phyloP scores from a whole-genome alignment of 2,888 invertebrate species.

The Frankliniella fusca region DNA sequence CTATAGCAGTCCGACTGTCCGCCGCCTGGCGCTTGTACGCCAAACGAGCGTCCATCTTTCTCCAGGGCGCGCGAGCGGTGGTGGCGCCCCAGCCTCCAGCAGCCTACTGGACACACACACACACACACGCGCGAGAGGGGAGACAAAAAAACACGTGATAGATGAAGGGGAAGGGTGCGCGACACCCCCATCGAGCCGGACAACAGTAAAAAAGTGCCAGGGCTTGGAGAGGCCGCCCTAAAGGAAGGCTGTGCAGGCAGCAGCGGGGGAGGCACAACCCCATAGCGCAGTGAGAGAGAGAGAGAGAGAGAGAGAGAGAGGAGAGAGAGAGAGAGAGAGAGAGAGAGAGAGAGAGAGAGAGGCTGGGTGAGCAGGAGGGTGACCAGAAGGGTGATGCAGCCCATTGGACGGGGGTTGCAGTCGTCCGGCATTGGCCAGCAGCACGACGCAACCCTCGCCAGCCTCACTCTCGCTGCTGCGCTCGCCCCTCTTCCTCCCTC shows the following conservation, averaged over 20 bases:
- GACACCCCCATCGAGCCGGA: conserved; percentile 10
- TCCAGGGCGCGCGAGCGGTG: too few species aligned
- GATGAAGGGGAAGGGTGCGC: conserved; percentile 8
- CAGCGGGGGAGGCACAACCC: background rate
- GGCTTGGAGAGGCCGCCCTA: background rate
- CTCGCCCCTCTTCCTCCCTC: too few species aligned
- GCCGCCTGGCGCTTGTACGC: too few species aligned
- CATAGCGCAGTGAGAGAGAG: background rate
- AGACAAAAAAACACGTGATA: conserved; percentile 5
- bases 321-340: conserved; percentile 1
- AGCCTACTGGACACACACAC: too few species aligned
- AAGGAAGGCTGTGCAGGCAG: too few species aligned
- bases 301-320: conserved; percentile 1
- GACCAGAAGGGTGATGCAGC: background rate
- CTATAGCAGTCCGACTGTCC: too few species aligned
- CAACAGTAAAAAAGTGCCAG: background rate
- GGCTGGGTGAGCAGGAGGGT: background rate
- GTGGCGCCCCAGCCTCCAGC: too few species aligned
- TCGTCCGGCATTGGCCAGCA: background rate
- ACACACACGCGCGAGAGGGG: too few species aligned
- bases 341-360: conserved; percentile 1
- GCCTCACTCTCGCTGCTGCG: too few species aligned
- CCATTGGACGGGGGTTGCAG: background rate
- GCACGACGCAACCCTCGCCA: too few species aligned
- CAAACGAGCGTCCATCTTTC: too few species aligned